phyloP scores from a whole-genome alignment of 1,140 invertebrate species.

The Hirudo medicinalis region DNA sequence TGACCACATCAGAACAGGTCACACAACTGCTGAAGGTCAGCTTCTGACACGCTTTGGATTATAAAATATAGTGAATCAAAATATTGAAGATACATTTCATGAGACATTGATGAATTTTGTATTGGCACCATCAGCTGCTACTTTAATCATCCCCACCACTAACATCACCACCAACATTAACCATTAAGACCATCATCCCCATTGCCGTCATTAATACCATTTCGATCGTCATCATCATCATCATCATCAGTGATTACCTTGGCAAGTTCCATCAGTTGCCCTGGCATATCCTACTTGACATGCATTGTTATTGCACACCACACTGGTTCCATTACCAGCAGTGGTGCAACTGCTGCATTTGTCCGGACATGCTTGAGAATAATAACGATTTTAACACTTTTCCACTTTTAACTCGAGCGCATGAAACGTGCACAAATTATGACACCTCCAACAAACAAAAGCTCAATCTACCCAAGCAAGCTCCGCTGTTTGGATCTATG shows the following conservation, averaged over 20 bases:
- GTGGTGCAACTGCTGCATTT: neutral
- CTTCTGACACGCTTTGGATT: neutral
- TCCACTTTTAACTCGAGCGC: too few relatives aligned
- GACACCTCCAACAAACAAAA: neutral
- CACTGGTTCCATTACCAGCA: neutral
- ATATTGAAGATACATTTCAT: too few relatives aligned
- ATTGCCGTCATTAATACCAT: neutral
- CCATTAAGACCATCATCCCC: neutral
- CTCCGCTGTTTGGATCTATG: neutral
- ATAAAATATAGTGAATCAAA: neutral
- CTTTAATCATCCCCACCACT: too few relatives aligned
- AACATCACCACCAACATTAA: neutral
- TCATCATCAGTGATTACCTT: neutral
- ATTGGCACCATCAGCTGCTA: too few relatives aligned
- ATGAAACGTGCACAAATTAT: neutral
- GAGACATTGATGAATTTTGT: too few relatives aligned
- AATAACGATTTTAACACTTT: neutral
- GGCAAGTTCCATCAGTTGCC: slow-evolving; percentile 6
- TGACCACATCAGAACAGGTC: neutral
- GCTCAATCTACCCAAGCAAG: neutral
- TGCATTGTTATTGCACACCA: neutral
- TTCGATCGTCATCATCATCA: too few relatives aligned
- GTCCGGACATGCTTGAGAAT: neutral
- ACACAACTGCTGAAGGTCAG: slow-evolving; percentile 4
- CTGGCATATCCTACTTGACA: neutral